Percentiles rank a stretch among this genome's conserved stretches.
phyloP scores from a whole-genome alignment of 2,888 invertebrate species.

The Mesoligia furuncula region DNA sequence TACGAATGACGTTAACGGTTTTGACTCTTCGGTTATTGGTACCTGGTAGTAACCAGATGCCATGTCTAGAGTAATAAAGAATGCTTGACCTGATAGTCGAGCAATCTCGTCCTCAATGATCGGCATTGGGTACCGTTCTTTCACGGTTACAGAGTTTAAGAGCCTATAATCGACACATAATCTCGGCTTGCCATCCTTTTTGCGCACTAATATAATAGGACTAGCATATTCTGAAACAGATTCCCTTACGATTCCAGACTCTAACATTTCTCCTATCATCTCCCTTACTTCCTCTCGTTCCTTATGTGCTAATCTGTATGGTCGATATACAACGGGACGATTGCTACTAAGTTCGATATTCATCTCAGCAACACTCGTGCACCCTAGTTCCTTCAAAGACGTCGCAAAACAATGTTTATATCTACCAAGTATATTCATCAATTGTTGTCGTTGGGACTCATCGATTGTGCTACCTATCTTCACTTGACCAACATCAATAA shows the following conservation, averaged over 20 bases:
- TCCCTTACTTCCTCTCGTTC: not conserved
- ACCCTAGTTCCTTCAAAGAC: not conserved
- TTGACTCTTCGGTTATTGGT: not conserved
- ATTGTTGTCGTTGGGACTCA: not conserved
- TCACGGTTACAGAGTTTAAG: not conserved
- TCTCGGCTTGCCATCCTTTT: conserved; percentile 5
- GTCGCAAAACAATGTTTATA: conserved; percentile 2
- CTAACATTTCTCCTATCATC: conserved; percentile 1
- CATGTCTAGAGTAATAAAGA: not conserved
- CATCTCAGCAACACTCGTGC: not conserved
- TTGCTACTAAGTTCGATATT: no score
- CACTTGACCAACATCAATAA: not conserved
- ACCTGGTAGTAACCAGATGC: conserved; percentile 26
- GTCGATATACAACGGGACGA: no score
- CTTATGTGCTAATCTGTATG: not conserved
- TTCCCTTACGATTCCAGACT: not conserved
- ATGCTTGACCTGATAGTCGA: not conserved
- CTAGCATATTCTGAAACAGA: not conserved
- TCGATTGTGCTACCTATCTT: not conserved
- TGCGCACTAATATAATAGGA: not conserved
- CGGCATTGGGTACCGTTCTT: not conserved
- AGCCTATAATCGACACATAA: not conserved
- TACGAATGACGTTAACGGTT: conserved; percentile 71
- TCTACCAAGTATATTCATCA: not conserved
- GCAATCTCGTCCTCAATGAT: not conserved